These are phyloP conservation scores for Lobophora halterata DNA, from an alignment of 2,888 invertebrate species.

Conservation along the genomic window DNA sequence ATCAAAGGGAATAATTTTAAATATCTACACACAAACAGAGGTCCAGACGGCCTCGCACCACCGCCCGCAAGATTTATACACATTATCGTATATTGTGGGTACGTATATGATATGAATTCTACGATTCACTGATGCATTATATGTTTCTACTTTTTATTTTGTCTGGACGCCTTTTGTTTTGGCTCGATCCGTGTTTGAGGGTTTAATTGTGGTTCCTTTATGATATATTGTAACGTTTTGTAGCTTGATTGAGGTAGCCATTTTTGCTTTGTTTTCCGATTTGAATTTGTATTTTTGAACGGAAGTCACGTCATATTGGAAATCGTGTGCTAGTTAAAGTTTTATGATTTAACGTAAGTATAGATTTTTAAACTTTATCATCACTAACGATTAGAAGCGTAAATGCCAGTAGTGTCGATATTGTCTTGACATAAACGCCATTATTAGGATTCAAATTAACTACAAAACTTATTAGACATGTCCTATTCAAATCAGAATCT, in stretches of 20 bases:
- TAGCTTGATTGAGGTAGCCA: constrained; percentile 16
- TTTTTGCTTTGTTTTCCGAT: constrained; percentile 6
- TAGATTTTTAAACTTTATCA: too few species aligned
- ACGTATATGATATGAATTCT: constrained; percentile 48
- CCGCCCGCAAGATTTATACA: constrained; percentile 71
- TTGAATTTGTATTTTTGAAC: background rate
- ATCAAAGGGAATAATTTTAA: constrained; percentile 81
- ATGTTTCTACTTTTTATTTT: constrained; percentile 64
- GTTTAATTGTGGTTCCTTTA: constrained; percentile 42
- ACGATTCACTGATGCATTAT: constrained; percentile 68
- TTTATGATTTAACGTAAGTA: too few species aligned
- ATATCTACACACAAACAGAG: constrained; percentile 70
- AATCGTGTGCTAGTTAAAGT: too few species aligned
- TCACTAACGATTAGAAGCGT: too few species aligned
- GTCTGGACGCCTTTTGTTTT: constrained; percentile 68
- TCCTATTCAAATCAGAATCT: constrained; percentile 16
- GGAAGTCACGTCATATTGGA: too few species aligned
- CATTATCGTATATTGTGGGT: constrained; percentile 30
- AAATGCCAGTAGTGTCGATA: too few species aligned
- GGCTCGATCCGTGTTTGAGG: constrained; percentile 52
- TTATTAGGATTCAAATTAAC: background rate
- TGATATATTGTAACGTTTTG: constrained; percentile 29
- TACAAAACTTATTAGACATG: constrained; percentile 15
- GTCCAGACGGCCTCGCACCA: constrained; percentile 66
- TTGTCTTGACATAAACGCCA: too few species aligned